Conservation (phyloP, 2,797 vertebrate species). For the Sorex maritimensis region DNA sequence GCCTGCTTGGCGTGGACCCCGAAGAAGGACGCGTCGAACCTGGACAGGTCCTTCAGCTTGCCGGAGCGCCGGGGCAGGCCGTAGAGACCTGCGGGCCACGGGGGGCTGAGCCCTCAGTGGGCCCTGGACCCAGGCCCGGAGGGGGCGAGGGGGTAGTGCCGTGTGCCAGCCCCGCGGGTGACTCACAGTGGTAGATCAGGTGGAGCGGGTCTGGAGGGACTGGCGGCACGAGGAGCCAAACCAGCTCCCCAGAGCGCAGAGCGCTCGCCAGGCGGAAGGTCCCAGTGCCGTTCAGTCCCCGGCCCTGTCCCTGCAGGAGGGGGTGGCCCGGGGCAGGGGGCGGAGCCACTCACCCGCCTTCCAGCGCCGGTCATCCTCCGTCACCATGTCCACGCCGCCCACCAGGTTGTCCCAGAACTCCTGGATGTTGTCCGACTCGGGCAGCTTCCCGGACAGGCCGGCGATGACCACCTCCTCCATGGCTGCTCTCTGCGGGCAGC, state of each 20-base stretch:
- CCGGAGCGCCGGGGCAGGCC: conserved; percentile 96
- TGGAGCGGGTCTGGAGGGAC: conserved; percentile 7
- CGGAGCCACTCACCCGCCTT: conserved; percentile 93
- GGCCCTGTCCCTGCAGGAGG: too few relatives aligned
- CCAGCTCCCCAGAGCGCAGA: background rate
- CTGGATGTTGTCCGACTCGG: conserved; percentile 96
- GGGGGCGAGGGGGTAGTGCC: background rate
- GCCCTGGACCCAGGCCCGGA: background rate
- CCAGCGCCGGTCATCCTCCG: conserved; percentile 97
- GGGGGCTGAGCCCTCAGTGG: background rate
- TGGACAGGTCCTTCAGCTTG: conserved; percentile 97
- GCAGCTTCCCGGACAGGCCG: conserved; percentile 96
- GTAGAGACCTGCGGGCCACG: conserved; percentile 92
- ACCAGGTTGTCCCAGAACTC: conserved; percentile 99
- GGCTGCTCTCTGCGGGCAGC: conserved; percentile 86
- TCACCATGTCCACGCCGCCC: conserved; percentile 98
- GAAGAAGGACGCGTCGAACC: conserved; percentile 97
- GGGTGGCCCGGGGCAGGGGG: background rate
- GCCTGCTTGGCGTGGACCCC: conserved; percentile 97
- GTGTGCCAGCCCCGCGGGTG: conserved; percentile 2
- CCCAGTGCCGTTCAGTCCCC: background rate
- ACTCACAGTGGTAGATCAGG: conserved; percentile 78
- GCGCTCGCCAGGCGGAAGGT: background rate
- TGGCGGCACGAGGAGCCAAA: conserved; percentile 17
- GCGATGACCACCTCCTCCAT: conserved; percentile 99